Conservation (phyloP, 2,888 invertebrate species). For the Doris montereyensis region DNA sequence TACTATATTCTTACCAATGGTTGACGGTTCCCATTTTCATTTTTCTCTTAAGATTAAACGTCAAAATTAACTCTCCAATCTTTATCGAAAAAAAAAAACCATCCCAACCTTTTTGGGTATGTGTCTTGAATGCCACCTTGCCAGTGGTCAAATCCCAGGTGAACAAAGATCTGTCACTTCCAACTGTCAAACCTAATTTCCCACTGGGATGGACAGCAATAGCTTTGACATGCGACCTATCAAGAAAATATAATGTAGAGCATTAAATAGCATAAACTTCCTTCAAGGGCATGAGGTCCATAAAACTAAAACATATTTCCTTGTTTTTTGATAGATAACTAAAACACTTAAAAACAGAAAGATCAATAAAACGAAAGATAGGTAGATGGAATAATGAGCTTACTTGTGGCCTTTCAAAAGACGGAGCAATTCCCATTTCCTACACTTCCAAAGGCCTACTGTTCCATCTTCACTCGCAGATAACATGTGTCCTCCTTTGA, state of each 20-base stretch:
- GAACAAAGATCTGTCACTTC: conserved; percentile 84
- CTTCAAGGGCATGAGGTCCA: too few species aligned
- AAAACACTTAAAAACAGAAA: too few species aligned
- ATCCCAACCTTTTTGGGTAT: conserved; percentile 80
- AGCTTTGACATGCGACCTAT: conserved; percentile 31
- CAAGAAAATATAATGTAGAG: too few species aligned
- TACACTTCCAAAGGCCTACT: conserved; percentile 85
- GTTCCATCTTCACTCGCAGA: conserved; percentile 89
- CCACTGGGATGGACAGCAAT: conserved; percentile 90
- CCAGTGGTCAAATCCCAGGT: conserved; percentile 97
- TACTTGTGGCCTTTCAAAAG: conserved; percentile 80
- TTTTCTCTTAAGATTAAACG: too few species aligned
- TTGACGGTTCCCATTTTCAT: too few species aligned
- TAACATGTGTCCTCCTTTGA: conserved; percentile 82
- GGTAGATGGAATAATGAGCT: neutral
- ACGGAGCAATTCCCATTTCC: conserved; percentile 90
- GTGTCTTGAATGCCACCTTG: conserved; percentile 90
- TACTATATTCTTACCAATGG: neutral
- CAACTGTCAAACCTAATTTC: conserved; percentile 89
- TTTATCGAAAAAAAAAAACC: too few species aligned
- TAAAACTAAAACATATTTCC: too few species aligned
- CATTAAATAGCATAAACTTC: too few species aligned
- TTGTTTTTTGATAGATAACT: too few species aligned
- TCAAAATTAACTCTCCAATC: too few species aligned
- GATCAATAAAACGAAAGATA: too few species aligned